phyloP scores from a whole-genome alignment of 2,113 vertebrate species.

The Clinocottus analis region DNA sequence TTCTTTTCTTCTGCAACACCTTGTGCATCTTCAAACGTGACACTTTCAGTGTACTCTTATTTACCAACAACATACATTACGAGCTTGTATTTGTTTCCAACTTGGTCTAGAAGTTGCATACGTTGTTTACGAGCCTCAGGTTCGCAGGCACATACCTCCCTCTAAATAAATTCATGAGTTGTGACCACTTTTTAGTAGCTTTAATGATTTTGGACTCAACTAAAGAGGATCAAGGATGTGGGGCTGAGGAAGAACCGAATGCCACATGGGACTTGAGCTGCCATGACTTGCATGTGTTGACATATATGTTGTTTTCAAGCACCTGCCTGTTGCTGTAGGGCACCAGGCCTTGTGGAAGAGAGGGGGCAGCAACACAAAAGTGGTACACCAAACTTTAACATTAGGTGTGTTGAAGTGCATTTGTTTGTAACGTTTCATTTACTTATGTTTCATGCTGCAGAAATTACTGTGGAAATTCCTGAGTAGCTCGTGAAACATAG shows the following conservation, averaged over 20 bases:
- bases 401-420: background rate
- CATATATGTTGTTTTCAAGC: background rate
- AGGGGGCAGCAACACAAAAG: background rate
- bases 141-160: background rate
- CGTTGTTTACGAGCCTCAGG: background rate
- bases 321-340: background rate
- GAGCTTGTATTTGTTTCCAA: background rate
- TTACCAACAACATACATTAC: background rate
- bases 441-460: background rate
- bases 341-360: background rate
- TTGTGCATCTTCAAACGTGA: background rate
- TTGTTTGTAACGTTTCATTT: background rate
- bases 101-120: background rate
- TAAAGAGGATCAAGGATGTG: background rate
- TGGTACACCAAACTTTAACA: background rate
- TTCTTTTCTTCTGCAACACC: background rate
- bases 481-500: background rate
- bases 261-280: background rate
- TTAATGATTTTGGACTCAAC: background rate
- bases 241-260: background rate
- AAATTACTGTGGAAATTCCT: background rate
- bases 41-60: background rate
- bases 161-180: background rate
- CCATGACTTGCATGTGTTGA: background rate
- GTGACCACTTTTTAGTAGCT: background rate